Evolutionary conservation across 1,140 invertebrate genomes (phyloP).

Genomic region (Bombus confusus): DNA sequence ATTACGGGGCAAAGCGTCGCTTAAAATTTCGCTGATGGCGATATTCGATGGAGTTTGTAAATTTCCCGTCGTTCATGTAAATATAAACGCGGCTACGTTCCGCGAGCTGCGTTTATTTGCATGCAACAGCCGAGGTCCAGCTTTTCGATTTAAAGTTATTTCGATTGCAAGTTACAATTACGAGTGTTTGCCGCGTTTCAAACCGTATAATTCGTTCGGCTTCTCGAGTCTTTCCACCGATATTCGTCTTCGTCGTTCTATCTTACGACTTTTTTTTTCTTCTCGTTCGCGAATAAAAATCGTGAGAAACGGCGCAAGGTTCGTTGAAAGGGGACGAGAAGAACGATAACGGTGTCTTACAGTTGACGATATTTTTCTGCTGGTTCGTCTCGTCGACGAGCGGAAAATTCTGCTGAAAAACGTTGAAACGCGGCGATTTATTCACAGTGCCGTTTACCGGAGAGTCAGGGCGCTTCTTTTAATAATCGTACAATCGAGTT

Average conservation of each 20-base stretch:
- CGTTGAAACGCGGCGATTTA: not conserved
- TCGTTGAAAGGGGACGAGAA: not conserved
- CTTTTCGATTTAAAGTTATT: not conserved
- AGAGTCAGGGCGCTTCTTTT: not conserved
- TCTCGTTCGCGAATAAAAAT: not conserved
- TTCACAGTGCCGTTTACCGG: not conserved
- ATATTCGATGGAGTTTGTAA: conserved; percentile 18
- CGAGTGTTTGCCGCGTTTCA: not conserved
- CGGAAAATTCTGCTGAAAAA: not conserved
- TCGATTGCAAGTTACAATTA: conserved; percentile 11
- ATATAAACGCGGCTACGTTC: not conserved
- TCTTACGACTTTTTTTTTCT: too few species aligned
- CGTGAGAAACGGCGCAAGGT: not conserved
- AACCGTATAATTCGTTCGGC: not conserved
- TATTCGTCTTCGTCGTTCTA: too few species aligned
- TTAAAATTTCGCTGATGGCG: conserved; percentile 25
- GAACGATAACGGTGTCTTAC: not conserved
- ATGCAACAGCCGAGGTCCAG: not conserved
- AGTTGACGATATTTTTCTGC: not conserved
- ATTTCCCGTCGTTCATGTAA: not conserved
- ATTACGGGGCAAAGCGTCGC: not conserved
- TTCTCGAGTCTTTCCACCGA: not conserved
- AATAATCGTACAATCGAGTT: conserved; percentile 6
- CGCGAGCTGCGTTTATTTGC: conserved; percentile 15
- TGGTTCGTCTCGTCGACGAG: not conserved